Base-by-base conservation (phyloP, 2,888 invertebrate species). In the Stegana nigrithorax region DNA sequence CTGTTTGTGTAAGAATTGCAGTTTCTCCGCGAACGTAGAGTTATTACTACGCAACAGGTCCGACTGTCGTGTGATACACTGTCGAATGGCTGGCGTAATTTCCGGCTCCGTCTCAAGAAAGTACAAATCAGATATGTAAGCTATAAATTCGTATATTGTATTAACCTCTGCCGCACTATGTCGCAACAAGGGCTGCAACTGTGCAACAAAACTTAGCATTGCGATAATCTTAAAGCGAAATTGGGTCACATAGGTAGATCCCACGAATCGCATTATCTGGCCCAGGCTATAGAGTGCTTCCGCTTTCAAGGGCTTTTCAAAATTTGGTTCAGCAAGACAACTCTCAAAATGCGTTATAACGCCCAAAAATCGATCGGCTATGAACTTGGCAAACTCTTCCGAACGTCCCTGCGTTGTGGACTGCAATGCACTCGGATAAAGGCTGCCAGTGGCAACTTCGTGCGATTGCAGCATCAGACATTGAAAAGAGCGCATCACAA, bases 181-280 rank as follows among this genome's bases (percentile, higher is more conserved):
- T 25, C 90, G 87, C n/a, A 93, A 86, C 57, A 95, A 87, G 1
- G 95, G 93, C 64, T 93, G 86, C 45, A 97, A 85, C 0, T 93
- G 93, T 2, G 93, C 92, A 0, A 93, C 92, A 10, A 94, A 93
- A 72, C 93, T 89, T 26, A 95, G 84, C 72, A 93, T 94, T 1
- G 93, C 93, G 67, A 96, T 88, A n/a, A 96, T 91, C 87, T 95
- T 95, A 75, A 93, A 93, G 56, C 93, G 88, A 42, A 94, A 88
- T 3, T 92, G 91, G 0, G 93, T 93, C 10, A 95, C 89, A 77
- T 92, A 90, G 65, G 88, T 89, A 0, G 90, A 87, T 0, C 95
- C 96, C 90, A 97, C 93, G 68, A 94, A 88, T 64, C 91, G 89
- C 80, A 97, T 91, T 32, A 96, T 90, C 69, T 91, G 90, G 0